Percentiles rank a stretch among this genome's conserved stretches.
These are phyloP conservation scores for Girardinichthys multiradiatus DNA, from an alignment of 2,113 vertebrate genomes.

Conservation along the genomic window DNA sequence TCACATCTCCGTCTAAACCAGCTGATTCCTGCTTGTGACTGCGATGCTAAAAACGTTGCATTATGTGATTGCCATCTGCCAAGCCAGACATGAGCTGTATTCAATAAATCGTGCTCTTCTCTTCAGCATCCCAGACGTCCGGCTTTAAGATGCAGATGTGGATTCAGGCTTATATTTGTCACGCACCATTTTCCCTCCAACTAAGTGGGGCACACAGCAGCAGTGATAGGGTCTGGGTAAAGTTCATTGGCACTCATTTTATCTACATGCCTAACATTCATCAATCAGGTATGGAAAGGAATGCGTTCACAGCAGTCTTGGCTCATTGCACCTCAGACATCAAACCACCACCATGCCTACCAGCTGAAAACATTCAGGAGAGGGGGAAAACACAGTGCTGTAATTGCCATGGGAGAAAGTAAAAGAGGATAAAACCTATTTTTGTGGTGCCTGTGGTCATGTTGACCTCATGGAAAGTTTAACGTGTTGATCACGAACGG, in stretches of 20 bases:
- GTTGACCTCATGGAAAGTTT: constrained; percentile 56
- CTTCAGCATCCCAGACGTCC: constrained; percentile 54
- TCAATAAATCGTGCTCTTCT: constrained; percentile 73
- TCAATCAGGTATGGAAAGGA: constrained; percentile 56
- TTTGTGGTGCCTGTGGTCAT: constrained; percentile 45
- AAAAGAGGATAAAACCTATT: constrained; percentile 18
- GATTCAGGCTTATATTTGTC: constrained; percentile 55
- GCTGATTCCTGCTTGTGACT: constrained; percentile 64
- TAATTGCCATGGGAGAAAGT: constrained; percentile 55
- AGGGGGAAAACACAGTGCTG: constrained; percentile 45
- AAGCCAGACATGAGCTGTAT: constrained; percentile 75
- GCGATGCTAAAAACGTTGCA: constrained; percentile 70
- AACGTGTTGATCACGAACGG: constrained; percentile 33
- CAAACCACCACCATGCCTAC: constrained; percentile 63
- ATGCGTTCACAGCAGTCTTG: constrained; percentile 56
- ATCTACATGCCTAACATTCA: constrained; percentile 53
- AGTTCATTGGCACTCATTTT: constrained; percentile 31
- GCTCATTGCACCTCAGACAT: constrained; percentile 63
- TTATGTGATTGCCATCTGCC: constrained; percentile 79
- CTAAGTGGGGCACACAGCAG: constrained; percentile 12
- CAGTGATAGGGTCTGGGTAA: constrained; percentile 10
- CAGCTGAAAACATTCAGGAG: constrained; percentile 39
- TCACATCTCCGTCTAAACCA: constrained; percentile 69
- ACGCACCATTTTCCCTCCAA: constrained; percentile 30
- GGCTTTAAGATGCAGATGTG: constrained; percentile 59